These are phyloP conservation scores for Penaeus indicus DNA, from an alignment of 1,140 invertebrate species.

Conservation along the genomic window DNA sequence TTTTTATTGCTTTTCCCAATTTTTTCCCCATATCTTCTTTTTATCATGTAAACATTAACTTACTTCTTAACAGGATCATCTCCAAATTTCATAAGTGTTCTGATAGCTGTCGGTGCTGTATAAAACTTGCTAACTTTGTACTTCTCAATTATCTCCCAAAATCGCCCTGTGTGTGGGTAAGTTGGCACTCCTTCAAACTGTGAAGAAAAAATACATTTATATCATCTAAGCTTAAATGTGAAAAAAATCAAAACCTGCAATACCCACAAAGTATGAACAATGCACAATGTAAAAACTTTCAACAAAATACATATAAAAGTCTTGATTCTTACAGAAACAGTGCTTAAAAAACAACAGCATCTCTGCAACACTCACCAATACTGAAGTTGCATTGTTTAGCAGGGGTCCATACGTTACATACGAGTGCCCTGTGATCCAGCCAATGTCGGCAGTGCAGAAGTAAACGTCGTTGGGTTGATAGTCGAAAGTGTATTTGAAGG, in stretches of 20 bases:
- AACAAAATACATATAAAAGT: background rate
- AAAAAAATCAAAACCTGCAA: background rate
- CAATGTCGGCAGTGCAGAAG: constrained; percentile 99
- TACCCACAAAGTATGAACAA: too few relatives aligned
- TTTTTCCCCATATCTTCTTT: too few relatives aligned
- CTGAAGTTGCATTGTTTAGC: constrained; percentile 91
- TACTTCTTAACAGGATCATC: constrained; percentile 75
- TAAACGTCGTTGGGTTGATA: constrained; percentile 91
- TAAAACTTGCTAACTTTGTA: constrained; percentile 97
- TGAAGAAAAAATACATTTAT: constrained; percentile 68
- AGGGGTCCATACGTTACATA: constrained; percentile 96
- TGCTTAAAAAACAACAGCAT: background rate
- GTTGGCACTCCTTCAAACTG: constrained; percentile 88
- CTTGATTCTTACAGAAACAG: background rate
- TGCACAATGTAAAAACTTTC: background rate
- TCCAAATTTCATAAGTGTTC: constrained; percentile 92
- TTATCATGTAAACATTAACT: background rate
- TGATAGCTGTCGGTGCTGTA: constrained; percentile 97
- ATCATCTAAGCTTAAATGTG: background rate
- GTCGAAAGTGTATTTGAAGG: constrained; percentile 93
- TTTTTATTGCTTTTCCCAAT: too few relatives aligned
- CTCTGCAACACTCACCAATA: constrained; percentile 79
- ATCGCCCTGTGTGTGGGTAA: constrained; percentile 73
- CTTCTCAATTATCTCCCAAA: constrained; percentile 93
- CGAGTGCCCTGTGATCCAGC: constrained; percentile 98